Evolutionary conservation across 2,888 invertebrate genomes (phyloP).

Genomic region (Cremastobaeus sp.): DNA sequence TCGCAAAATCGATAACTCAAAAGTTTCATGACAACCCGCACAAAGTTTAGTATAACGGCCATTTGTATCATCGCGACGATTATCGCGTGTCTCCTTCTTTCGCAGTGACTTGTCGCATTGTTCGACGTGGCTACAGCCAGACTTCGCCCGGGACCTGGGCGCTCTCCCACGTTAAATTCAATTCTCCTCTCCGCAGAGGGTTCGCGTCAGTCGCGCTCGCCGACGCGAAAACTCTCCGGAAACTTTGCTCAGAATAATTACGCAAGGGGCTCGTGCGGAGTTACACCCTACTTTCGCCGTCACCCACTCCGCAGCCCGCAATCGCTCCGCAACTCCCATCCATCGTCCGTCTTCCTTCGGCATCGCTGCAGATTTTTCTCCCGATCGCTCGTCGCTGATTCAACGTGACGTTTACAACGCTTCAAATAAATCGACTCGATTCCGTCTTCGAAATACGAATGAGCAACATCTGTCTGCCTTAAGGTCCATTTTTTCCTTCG

Average conservation of each 20-base stretch:
- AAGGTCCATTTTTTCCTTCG: background rate
- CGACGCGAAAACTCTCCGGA: constrained; percentile 52
- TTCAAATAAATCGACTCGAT: constrained; percentile 34
- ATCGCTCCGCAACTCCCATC: background rate
- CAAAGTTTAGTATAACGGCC: constrained; percentile 44
- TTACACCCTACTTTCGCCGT: constrained; percentile 34
- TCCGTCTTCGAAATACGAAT: constrained; percentile 30
- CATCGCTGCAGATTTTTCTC: constrained; percentile 1
- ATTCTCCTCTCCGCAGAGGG: constrained; percentile 38
- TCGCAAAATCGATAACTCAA: constrained; percentile 42
- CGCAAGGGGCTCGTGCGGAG: constrained; percentile 39
- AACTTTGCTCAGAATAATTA: constrained; percentile 58
- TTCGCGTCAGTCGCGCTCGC: constrained; percentile 38
- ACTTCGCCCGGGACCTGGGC: constrained; percentile 11
- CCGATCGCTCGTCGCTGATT: constrained; percentile 14
- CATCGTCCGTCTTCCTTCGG: background rate
- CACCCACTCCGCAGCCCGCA: constrained; percentile 1
- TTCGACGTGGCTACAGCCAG: constrained; percentile 17
- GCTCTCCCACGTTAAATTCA: constrained; percentile 44
- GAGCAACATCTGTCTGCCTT: constrained; percentile 25
- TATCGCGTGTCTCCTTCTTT: constrained; percentile 47
- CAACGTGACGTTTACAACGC: constrained; percentile 25
- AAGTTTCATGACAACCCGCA: constrained; percentile 46
- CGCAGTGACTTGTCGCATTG: constrained; percentile 51
- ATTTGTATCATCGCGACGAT: constrained; percentile 55